Percentiles rank a stretch among this genome's conserved stretches.
Evolutionary conservation across 2,113 vertebrate species (phyloP).

Genomic region (Thamnophis sirtalis): DNA sequence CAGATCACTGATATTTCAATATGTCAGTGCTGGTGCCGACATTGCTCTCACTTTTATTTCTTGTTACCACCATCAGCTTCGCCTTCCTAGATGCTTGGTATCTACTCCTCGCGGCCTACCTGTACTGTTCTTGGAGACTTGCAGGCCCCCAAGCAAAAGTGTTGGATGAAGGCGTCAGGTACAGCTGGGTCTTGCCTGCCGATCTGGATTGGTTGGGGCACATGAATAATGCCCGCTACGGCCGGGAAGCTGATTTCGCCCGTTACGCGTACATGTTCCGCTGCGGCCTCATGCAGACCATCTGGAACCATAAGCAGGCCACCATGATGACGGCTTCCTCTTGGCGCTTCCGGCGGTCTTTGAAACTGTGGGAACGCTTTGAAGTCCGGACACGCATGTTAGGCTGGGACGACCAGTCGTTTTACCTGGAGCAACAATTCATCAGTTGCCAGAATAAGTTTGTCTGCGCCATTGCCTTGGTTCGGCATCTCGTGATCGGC

Average conservation of each 20-base stretch:
- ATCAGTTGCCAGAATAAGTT: slow-evolving; percentile 75
- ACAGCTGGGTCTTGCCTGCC: slow-evolving; percentile 76
- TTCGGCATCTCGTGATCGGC: slow-evolving; percentile 71
- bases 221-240: slow-evolving; percentile 90
- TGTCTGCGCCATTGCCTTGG: slow-evolving; percentile 76
- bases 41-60: slow-evolving; percentile 26
- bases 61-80: slow-evolving; percentile 67
- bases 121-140: slow-evolving; percentile 67
- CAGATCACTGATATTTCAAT: neutral
- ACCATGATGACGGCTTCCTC: slow-evolving; percentile 71
- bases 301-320: slow-evolving; percentile 64
- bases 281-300: slow-evolving; percentile 75
- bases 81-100: slow-evolving; percentile 78
- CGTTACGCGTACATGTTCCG: slow-evolving; percentile 75
- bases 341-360: slow-evolving; percentile 70
- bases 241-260: slow-evolving; percentile 86
- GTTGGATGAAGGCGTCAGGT: slow-evolving; percentile 72
- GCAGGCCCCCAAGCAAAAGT: slow-evolving; percentile 74
- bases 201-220: slow-evolving; percentile 86
- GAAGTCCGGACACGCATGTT: slow-evolving; percentile 66
- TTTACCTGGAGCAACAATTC: slow-evolving; percentile 80
- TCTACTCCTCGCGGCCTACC: slow-evolving; percentile 67
- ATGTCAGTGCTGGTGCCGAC: slow-evolving; percentile 49
- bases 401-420: slow-evolving; percentile 81
- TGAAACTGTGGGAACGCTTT: slow-evolving; percentile 67